These are phyloP conservation scores for Hydractinia symbiolongicarpus DNA, from an alignment of 30 jellyfish, hydroid and myxozoan species.

Conservation along the genomic window DNA sequence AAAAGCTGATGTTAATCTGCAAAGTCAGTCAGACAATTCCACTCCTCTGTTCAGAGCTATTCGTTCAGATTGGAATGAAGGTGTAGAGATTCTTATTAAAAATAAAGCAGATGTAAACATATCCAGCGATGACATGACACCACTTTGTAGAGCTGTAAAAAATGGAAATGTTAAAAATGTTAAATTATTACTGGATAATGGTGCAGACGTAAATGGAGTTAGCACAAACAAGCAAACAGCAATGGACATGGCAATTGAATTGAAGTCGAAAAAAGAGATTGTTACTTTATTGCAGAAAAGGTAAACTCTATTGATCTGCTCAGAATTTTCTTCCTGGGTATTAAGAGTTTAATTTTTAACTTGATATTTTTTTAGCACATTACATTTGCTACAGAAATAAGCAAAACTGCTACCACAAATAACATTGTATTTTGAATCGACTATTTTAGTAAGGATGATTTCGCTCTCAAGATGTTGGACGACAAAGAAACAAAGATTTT, in stretches of 20 bases:
- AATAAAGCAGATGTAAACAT: conserved; percentile 19
- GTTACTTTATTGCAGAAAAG: not conserved
- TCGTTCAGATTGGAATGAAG: not conserved
- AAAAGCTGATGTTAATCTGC: not conserved
- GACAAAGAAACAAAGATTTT: too few species aligned
- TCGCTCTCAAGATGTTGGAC: too few species aligned
- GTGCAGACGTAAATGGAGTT: conserved; percentile 4
- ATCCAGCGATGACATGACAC: not conserved
- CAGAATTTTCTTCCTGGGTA: not conserved
- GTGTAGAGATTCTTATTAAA: not conserved
- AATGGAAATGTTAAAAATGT: not conserved
- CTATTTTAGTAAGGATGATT: too few species aligned
- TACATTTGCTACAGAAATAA: too few species aligned
- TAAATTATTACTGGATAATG: conserved; percentile 3
- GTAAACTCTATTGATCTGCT: not conserved
- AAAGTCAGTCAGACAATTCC: not conserved
- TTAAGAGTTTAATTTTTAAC: not conserved
- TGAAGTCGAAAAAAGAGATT: not conserved
- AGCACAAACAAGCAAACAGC: not conserved
- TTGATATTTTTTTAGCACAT: too few species aligned
- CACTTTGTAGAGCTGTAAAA: not conserved
- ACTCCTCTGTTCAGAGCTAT: conserved; percentile 8
- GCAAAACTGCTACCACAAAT: too few species aligned
- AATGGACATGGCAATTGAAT: not conserved
- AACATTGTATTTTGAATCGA: too few species aligned